Base-by-base conservation (phyloP, 37 sponge, comb jelly and placozoan genomes). In the Geodia barretti region DNA sequence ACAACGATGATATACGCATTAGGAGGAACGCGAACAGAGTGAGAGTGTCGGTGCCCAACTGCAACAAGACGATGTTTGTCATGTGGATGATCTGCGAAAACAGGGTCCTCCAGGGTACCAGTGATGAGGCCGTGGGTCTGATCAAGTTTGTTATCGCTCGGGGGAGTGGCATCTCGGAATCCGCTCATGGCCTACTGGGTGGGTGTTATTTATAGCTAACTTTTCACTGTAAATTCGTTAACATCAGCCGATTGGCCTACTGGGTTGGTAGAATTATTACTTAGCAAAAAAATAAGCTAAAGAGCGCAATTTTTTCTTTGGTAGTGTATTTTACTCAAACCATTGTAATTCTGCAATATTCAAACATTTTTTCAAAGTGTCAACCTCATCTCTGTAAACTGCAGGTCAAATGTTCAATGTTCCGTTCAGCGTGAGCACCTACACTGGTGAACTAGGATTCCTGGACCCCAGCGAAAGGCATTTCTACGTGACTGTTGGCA, bases 331-430 rank as follows among this genome's bases (percentile, higher is more conserved):
- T n/a, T n/a, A n/a, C n/a, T n/a, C n/a, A n/a, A n/a, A n/a, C n/a
- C n/a, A n/a, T n/a, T n/a, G n/a, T n/a, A n/a, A n/a, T n/a, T n/a
- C n/a, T n/a, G n/a, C n/a, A n/a, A n/a, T n/a, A n/a, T n/a, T n/a
- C n/a, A n/a, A n/a, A n/a, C n/a, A n/a, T n/a, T n/a, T n/a, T n/a
- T n/a, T n/a, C n/a, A n/a, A n/a, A n/a, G n/a, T 35, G 3, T 2
- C 2, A 40, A 8, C 2, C 20, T 14, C 31, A 4, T 75, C 47
- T 24, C 39, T 1, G 19, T 73, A 0, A 20, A 29, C 23, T 43
- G 64, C 74, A 92, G 93, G 88, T 81, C 93, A 92, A 65, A 88
- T 92, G 82, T 92, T 85, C 85, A 92, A 92, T 39, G 63, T 84
- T n/a, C 88, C 84, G 17, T 62, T 92, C 29, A 58, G 1, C 1